Evolutionary conservation across 2,113 vertebrate species (phyloP).

Genomic region (Stigmatopora nigra): DNA sequence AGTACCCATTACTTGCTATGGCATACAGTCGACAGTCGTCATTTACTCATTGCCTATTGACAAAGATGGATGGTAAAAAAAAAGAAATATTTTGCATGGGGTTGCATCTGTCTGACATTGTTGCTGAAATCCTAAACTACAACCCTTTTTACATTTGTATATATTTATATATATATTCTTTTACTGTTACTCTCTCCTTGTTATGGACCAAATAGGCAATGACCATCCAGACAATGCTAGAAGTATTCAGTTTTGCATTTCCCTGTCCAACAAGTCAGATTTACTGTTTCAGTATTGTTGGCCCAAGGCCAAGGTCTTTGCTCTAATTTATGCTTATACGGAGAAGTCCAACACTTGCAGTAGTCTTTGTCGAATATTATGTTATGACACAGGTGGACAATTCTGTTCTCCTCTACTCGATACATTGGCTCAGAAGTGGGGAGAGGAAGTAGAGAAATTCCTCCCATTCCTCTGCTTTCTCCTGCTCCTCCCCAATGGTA

Average conservation of each 20-base stretch:
- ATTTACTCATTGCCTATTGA: too few species aligned
- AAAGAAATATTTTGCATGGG: too few species aligned
- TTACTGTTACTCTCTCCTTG: not conserved
- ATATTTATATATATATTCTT: too few species aligned
- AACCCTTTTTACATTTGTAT: too few species aligned
- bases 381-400: constrained; percentile 28
- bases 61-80: too few species aligned
- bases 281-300: not conserved
- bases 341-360: constrained; percentile 6
- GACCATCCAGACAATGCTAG: not conserved
- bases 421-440: constrained; percentile 27
- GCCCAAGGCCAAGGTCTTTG: not conserved
- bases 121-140: too few species aligned
- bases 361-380: constrained; percentile 30
- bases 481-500: constrained; percentile 62
- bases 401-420: constrained; percentile 24
- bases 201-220: not conserved
- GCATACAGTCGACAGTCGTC: constrained; percentile 4
- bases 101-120: too few species aligned
- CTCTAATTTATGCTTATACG: not conserved
- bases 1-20: not conserved
- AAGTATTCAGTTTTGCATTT: not conserved
- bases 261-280: not conserved
- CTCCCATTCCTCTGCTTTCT: constrained; percentile 31
- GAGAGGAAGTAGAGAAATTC: constrained; percentile 33